A percentile compares a stretch with the other conserved stretches of the same genome.
Conservation (phyloP, 2,797 vertebrate genomes). For the Xyrichtys novacula region DNA sequence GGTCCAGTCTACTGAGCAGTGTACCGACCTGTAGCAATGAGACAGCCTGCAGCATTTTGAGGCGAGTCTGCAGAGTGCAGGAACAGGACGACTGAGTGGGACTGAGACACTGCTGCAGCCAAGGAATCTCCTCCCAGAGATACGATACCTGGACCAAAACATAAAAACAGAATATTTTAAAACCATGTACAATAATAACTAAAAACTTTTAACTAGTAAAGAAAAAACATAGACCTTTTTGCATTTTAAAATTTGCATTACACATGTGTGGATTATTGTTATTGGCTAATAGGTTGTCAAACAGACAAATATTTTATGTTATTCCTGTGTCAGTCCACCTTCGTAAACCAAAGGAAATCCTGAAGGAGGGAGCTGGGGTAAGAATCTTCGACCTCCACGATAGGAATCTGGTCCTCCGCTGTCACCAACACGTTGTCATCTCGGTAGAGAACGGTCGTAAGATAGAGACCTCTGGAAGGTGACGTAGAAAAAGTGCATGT, state of each 20-base stretch:
- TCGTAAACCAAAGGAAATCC: conserved; percentile 95
- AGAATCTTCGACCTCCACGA: conserved; percentile 92
- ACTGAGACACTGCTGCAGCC: conserved; percentile 90
- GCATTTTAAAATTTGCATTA: background rate
- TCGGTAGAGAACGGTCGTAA: conserved; percentile 91
- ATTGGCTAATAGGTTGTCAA: background rate
- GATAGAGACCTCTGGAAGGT: conserved; percentile 87
- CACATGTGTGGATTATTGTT: background rate
- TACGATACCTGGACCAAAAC: conserved; percentile 86
- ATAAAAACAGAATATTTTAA: background rate
- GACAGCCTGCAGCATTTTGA: conserved; percentile 92
- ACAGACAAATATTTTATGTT: no score
- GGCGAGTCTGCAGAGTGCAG: conserved; percentile 90
- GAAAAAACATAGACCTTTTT: no score
- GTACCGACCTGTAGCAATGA: conserved; percentile 88
- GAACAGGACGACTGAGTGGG: conserved; percentile 91
- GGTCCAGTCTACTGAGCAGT: background rate
- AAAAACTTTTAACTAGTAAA: background rate
- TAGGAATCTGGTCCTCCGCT: conserved; percentile 92
- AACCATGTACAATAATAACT: background rate
- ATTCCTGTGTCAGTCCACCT: conserved; percentile 78
- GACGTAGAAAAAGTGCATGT: background rate
- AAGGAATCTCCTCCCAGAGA: conserved; percentile 92
- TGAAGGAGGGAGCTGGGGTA: conserved; percentile 91
- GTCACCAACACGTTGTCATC: conserved; percentile 92